These are phyloP conservation scores for Psittacula echo DNA, from an alignment of 2,797 vertebrate genomes.

Conservation along the genomic window DNA sequence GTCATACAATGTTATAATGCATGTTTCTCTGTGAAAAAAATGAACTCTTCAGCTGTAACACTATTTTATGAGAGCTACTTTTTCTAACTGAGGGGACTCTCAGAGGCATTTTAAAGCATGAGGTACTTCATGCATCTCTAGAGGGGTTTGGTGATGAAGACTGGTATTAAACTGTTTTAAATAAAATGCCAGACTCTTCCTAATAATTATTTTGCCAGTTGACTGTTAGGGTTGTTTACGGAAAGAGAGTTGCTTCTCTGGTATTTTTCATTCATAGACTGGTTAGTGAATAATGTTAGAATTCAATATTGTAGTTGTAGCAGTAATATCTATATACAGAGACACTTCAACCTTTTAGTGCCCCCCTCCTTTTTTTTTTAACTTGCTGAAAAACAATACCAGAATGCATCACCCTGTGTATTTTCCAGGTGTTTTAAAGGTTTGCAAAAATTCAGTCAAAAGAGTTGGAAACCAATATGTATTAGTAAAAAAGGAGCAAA, in stretches of 20 bases:
- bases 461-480: background rate
- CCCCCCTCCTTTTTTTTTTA: background rate
- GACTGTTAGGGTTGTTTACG: background rate
- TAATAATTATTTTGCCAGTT: background rate
- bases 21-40: background rate
- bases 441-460: background rate
- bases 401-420: background rate
- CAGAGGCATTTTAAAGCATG: slow-evolving; percentile 1
- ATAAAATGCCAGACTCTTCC: background rate
- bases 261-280: background rate
- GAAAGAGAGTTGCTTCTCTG: background rate
- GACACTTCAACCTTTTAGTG: background rate
- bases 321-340: background rate
- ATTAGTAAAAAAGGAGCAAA: background rate
- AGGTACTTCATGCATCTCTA: background rate
- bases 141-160: background rate
- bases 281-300: background rate
- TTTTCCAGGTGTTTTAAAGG: background rate
- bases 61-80: background rate
- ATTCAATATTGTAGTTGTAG: background rate
- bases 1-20: background rate
- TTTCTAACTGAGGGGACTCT: background rate
- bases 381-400: background rate
- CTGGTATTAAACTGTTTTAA: background rate
- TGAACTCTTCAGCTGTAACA: background rate